These are phyloP conservation scores for Marcusenius ussheri DNA, from an alignment of 2,113 vertebrate species.

Conservation along the genomic window DNA sequence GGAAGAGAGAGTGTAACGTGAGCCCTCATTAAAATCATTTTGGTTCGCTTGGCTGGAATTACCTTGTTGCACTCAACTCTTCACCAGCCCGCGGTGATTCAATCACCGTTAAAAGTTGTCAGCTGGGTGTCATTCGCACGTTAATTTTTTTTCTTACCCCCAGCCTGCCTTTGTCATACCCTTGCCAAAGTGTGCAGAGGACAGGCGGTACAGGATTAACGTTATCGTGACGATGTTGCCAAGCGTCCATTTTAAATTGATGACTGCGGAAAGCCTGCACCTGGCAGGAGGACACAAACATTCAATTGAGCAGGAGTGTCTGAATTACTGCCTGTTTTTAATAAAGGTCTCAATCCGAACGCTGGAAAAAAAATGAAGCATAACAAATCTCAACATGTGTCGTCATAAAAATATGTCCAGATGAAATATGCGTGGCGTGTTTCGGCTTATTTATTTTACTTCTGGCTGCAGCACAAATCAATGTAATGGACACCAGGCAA, in stretches of 20 bases:
- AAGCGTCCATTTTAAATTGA: not conserved
- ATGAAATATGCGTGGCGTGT: conserved; percentile 13
- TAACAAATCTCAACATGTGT: not conserved
- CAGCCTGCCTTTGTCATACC: not conserved
- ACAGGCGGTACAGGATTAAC: not conserved
- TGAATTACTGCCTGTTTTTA: not conserved
- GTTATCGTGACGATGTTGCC: not conserved
- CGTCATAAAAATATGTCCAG: conserved; percentile 4
- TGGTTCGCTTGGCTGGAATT: conserved; percentile 18
- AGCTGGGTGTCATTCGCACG: not conserved
- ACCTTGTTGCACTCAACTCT: not conserved
- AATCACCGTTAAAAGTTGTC: not conserved
- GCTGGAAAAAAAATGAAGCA: not conserved
- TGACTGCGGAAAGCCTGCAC: not conserved
- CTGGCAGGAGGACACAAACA: not conserved
- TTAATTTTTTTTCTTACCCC: not conserved
- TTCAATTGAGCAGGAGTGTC: not conserved
- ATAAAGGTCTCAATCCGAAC: not conserved
- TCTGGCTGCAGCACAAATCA: conserved; percentile 3
- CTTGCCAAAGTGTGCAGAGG: not conserved
- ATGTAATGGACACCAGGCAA: conserved; percentile 7
- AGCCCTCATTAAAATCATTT: conserved; percentile 26
- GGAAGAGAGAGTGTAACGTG: not conserved
- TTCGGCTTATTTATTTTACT: conserved; percentile 14
- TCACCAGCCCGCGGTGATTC: conserved; percentile 1